Conservation (phyloP, 2,888 invertebrate genomes). For the Drosophila neotestacea region DNA sequence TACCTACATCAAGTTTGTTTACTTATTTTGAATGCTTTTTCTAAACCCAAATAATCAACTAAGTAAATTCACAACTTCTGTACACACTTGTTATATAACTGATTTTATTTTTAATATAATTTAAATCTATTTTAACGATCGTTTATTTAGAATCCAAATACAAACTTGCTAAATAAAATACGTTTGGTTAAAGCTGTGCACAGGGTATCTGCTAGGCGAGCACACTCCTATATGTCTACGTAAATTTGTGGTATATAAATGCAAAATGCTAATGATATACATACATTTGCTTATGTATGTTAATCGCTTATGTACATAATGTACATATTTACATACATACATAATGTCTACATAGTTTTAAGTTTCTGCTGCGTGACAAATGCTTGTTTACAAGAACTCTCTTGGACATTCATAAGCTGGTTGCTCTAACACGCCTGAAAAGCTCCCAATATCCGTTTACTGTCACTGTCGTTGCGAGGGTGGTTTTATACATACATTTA, state of each 20-base stretch:
- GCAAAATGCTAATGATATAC: neutral
- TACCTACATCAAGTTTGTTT: neutral
- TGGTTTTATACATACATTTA: neutral
- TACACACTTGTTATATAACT: neutral
- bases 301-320: neutral
- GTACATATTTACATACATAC: slow-evolving; percentile 2
- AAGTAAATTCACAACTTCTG: neutral
- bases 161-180: neutral
- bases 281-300: slow-evolving; percentile 7
- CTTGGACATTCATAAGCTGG: slow-evolving; percentile 41
- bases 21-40: neutral
- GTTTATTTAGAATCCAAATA: too few relatives aligned
- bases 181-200: neutral
- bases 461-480: slow-evolving; percentile 35
- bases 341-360: slow-evolving; percentile 18
- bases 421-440: slow-evolving; percentile 44
- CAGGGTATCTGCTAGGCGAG: neutral
- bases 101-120: neutral
- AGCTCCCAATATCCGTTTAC: slow-evolving; percentile 40
- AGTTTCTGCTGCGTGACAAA: slow-evolving; percentile 18
- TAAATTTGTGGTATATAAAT: too few relatives aligned
- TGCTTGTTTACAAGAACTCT: slow-evolving; percentile 21
- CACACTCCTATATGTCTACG: too few relatives aligned
- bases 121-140: too few relatives aligned
- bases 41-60: neutral